Evolutionary conservation across 2,888 invertebrate species (phyloP), one percentile per base, ranked within the genome.

Genomic region (Epinotia demarniana): DNA sequence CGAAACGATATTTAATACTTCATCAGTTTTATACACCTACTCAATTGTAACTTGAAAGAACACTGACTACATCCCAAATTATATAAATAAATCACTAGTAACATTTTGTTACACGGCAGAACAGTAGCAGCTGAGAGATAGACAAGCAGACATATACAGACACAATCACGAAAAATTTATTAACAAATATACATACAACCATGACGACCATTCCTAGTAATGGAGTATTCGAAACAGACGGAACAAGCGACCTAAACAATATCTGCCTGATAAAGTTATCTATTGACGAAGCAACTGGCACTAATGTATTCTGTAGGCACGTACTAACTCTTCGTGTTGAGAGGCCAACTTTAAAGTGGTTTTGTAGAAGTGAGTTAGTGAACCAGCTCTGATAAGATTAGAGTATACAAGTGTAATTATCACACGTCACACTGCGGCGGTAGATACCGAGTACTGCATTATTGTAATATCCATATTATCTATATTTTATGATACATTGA

Each of bases 341-440:
- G 5, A 1, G 49, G 16, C n/a, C 49, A 53, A 4, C n/a, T 9
- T 53, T 53, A n/a, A 16, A n/a, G n/a, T 16, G 53, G n/a, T 53
- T 53, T 6, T 8, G 16, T 13, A 1, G 5, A 13, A 49, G 16
- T 16, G 49, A n/a, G 1, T n/a, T 53, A 0, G n/a, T 53, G 53
- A n/a, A 53, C 16, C 6, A 13, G 53, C n/a, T 53, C 72, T 72
- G 92, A 92, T 92, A 91, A 90, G 89, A 89, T 89, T 86, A 83
- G 80, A 78, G 88, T 89, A 87, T 88, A 86, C 72, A 58, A 80
- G 78, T 81, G 87, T 90, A 91, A 92, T 91, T 91, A 88, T 82
- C 78, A 77, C 87, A 86, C 92, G 93, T 93, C 93, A 93, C 82
- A 92, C 91, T 93, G 93, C 93, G 92, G 92, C 84, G 84, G 86